Base-by-base conservation (phyloP, 2,113 vertebrate genomes). In the Hippocampus comes region DNA sequence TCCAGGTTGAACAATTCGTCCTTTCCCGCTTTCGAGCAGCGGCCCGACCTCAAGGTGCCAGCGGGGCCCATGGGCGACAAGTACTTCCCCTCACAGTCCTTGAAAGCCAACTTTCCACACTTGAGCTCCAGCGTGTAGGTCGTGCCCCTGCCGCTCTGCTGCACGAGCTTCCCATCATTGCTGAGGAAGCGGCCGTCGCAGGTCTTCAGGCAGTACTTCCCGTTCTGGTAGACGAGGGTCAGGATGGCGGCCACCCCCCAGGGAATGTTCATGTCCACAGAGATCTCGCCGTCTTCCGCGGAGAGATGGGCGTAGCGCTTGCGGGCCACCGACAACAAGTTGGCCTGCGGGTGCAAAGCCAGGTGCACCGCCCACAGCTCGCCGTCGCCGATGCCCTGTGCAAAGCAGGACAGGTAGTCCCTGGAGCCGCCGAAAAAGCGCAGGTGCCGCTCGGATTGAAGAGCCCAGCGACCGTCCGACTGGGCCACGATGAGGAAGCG, bases 1-100 rank as follows among this genome's bases (percentile, higher is more conserved):
- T 98, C 95, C 78, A 99, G 92, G 80, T 98, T 95, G 34, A 99
- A 99, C 82, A 99, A 93, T 91, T 98, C 97, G 0, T 98, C 96
- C 83, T 99, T 98, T 74, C 97, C 94, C 0, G 97, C 95, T 81
- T 96, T 95, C 53, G 95, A 94, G 89, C 94, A 97, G 63, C 97
- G 94, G 60, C 97, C 96, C 0, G 95, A 95, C 74, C 94, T 93
- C 75, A 99, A 92, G 3, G 95, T 96, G 43, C 96, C 96, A 0
- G 94, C 92, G 8, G 97, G 97, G 1, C 96, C 97, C 76, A 92
- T 90, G 2, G 97, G 97, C 0, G 95, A 95, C 91, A 98, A 90
- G 80, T 98, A 99, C 77, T 92, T 97, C 64, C 96, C 97, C 8
- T 96, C 94, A 0, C 93, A 95, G 90, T 98, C 97, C 81, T 98